Percentiles rank a stretch among this genome's conserved stretches.
Conservation (phyloP, 2,797 vertebrate genomes). For the Falco cherrug region DNA sequence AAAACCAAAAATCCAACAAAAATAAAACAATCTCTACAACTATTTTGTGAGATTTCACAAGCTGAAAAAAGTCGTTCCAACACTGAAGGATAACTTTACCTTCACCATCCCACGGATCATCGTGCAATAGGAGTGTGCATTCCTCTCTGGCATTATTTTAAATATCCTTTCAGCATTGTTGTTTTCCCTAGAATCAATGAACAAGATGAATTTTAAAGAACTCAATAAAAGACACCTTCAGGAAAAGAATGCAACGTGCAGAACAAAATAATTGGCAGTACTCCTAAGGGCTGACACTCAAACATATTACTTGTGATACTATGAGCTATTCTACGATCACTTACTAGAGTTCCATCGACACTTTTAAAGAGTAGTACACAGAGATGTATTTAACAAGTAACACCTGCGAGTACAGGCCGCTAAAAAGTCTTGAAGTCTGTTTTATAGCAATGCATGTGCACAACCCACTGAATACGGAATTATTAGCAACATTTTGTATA, state of each 20-base stretch:
- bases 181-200: slow-evolving; percentile 70
- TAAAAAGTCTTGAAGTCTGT: neutral
- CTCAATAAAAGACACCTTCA: neutral
- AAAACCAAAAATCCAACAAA: neutral
- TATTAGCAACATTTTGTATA: neutral
- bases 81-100: slow-evolving; percentile 74
- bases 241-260: neutral
- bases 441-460: neutral
- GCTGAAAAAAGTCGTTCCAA: neutral
- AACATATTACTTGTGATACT: neutral
- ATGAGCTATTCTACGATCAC: neutral
- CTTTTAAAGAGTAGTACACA: neutral
- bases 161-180: slow-evolving; percentile 94
- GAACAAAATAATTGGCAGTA: neutral
- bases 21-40: neutral
- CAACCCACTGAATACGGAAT: neutral
- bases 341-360: neutral
- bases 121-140: slow-evolving; percentile 84
- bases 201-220: neutral
- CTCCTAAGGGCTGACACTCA: neutral
- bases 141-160: slow-evolving; percentile 87
- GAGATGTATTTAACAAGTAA: neutral
- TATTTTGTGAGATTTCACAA: neutral
- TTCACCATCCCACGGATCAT: slow-evolving; percentile 95
- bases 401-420: neutral